Evolutionary conservation across 2,888 invertebrate species (phyloP).

Genomic region (Drosophila formosana): DNA sequence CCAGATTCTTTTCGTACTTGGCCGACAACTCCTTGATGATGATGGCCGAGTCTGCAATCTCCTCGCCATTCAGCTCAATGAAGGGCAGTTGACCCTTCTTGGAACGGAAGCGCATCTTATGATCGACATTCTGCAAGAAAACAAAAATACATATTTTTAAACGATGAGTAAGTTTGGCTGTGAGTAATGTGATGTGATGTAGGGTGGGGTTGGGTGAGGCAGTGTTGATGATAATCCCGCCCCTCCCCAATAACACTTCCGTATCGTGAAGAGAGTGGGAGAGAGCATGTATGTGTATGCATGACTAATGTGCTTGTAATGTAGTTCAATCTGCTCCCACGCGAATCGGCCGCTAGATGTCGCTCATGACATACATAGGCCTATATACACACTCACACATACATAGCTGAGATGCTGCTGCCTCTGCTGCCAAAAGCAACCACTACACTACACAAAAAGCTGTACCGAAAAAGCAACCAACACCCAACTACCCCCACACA

Average conservation of each 20-base stretch:
- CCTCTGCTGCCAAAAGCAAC: constrained; percentile 53
- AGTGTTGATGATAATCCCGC: constrained; percentile 24
- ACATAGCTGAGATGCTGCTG: constrained; percentile 53
- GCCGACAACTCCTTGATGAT: constrained; percentile 95
- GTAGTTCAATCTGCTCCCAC: constrained; percentile 69
- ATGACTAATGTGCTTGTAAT: constrained; percentile 69
- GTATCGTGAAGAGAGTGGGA: neutral
- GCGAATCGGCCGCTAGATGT: constrained; percentile 63
- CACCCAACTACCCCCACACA: constrained; percentile 75
- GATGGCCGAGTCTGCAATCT: constrained; percentile 95
- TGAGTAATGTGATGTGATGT: constrained; percentile 55
- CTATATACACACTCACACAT: constrained; percentile 36
- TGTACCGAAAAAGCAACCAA: constrained; percentile 71
- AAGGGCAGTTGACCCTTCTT: constrained; percentile 98
- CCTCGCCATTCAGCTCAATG: constrained; percentile 97
- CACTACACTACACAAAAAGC: constrained; percentile 60
- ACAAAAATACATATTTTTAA: constrained; percentile 9
- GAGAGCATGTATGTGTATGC: constrained; percentile 21
- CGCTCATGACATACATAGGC: constrained; percentile 78
- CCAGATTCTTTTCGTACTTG: constrained; percentile 93
- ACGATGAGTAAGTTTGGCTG: constrained; percentile 49
- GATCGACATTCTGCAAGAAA: constrained; percentile 93
- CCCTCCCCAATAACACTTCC: constrained; percentile 28
- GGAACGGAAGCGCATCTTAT: constrained; percentile 96
- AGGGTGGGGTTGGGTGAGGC: constrained; percentile 20